Evolutionary conservation across 2,113 vertebrate species (phyloP).

Genomic region (Psammodynastes pulverulentus): DNA sequence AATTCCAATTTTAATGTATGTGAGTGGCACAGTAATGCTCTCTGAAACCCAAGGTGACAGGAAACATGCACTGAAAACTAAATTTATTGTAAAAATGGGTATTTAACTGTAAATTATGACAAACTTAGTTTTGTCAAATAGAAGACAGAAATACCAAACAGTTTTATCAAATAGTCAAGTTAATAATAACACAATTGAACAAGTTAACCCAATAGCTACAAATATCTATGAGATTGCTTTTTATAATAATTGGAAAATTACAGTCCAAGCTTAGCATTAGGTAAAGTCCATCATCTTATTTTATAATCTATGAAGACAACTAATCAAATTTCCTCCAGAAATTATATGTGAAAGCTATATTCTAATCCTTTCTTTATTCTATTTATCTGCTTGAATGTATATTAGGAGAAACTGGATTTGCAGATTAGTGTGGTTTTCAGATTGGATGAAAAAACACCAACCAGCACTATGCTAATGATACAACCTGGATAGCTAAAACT

Average conservation of each 20-base stretch:
- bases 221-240: not conserved
- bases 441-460: not conserved
- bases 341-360: not conserved
- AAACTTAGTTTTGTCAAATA: not conserved
- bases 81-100: not conserved
- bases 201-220: not conserved
- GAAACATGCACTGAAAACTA: not conserved
- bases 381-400: not conserved
- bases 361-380: not conserved
- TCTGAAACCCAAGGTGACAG: not conserved
- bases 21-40: not conserved
- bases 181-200: not conserved
- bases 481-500: not conserved
- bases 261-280: not conserved
- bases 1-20: not conserved
- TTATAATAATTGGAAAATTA: not conserved
- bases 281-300: not conserved
- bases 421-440: not conserved
- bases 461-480: not conserved
- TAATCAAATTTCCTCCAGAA: not conserved
- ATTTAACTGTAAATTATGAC: not conserved
- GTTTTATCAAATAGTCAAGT: not conserved
- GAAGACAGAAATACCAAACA: not conserved
- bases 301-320: not conserved
- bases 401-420: not conserved